Conservation (phyloP, 1,140 invertebrate genomes). For the Teleopsis dalmanni region DNA sequence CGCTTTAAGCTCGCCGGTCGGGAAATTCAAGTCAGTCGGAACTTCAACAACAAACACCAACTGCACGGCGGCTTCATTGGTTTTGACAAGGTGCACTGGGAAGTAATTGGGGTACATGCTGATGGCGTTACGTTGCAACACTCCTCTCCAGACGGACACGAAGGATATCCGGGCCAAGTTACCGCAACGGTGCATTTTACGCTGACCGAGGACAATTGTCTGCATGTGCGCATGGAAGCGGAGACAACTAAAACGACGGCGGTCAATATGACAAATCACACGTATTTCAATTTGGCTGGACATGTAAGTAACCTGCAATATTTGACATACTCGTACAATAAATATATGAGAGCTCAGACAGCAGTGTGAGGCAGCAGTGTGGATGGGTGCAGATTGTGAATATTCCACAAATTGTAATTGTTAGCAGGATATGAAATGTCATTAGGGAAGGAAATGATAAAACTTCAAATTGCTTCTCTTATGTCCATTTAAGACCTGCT, state of each 20-base stretch:
- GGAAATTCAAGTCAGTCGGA: conserved; percentile 64
- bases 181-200: conserved; percentile 61
- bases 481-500: no score
- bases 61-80: conserved; percentile 82
- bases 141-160: conserved; percentile 70
- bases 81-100: conserved; percentile 75
- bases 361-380: no score
- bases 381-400: no score
- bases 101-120: conserved; percentile 21
- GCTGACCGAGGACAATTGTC: conserved; percentile 61
- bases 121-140: conserved; percentile 55
- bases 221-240: conserved; percentile 66
- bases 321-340: background rate
- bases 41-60: conserved; percentile 60
- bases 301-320: conserved; percentile 49
- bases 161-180: conserved; percentile 78
- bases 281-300: conserved; percentile 90
- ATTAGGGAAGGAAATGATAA: no score
- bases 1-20: conserved; percentile 61
- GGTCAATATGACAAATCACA: conserved; percentile 87
- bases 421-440: no score
- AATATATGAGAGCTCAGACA: no score
- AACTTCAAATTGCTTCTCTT: no score
- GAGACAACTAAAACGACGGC: conserved; percentile 69
- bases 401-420: no score